phyloP scores from a whole-genome alignment of 2,797 vertebrate genomes.

The Poecilia gillii region DNA sequence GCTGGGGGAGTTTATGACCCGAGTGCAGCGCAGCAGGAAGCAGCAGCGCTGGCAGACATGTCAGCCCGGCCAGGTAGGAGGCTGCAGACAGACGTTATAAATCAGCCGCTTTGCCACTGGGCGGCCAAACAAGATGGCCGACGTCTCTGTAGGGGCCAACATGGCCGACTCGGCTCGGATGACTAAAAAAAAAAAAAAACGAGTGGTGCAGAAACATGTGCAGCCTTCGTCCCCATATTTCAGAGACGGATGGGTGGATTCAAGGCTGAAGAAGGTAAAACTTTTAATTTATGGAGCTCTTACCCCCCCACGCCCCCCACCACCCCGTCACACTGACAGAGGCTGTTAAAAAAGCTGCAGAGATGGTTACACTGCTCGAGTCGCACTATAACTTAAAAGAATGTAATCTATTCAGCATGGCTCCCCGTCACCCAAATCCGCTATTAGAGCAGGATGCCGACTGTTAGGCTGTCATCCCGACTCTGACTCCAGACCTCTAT shows the following conservation, averaged over 20 bases:
- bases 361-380: slow-evolving; percentile 72
- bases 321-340: slow-evolving; percentile 65
- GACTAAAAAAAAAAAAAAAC: slow-evolving; percentile 64
- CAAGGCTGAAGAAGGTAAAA: slow-evolving; percentile 68
- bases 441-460: slow-evolving; percentile 72
- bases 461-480: slow-evolving; percentile 66
- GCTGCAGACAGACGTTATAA: slow-evolving; percentile 73
- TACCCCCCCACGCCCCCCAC: slow-evolving; percentile 58
- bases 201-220: slow-evolving; percentile 71
- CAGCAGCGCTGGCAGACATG: slow-evolving; percentile 67
- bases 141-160: slow-evolving; percentile 69
- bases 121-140: slow-evolving; percentile 73
- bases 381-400: slow-evolving; percentile 72
- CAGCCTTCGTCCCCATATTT: slow-evolving; percentile 74
- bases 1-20: slow-evolving; percentile 64
- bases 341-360: slow-evolving; percentile 61
- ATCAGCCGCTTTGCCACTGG: slow-evolving; percentile 70
- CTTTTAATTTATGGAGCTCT: slow-evolving; percentile 80
- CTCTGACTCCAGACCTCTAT: slow-evolving; percentile 61
- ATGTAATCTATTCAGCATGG: slow-evolving; percentile 77
- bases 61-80: slow-evolving; percentile 73
- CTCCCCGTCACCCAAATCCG: slow-evolving; percentile 69
- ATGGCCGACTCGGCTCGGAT: slow-evolving; percentile 73
- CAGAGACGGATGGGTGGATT: slow-evolving; percentile 58
- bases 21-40: slow-evolving; percentile 64